A percentile compares a stretch with the other conserved stretches of the same genome.
Evolutionary conservation across 1,140 invertebrate species (phyloP).

Genomic region (Triops longicaudatus): DNA sequence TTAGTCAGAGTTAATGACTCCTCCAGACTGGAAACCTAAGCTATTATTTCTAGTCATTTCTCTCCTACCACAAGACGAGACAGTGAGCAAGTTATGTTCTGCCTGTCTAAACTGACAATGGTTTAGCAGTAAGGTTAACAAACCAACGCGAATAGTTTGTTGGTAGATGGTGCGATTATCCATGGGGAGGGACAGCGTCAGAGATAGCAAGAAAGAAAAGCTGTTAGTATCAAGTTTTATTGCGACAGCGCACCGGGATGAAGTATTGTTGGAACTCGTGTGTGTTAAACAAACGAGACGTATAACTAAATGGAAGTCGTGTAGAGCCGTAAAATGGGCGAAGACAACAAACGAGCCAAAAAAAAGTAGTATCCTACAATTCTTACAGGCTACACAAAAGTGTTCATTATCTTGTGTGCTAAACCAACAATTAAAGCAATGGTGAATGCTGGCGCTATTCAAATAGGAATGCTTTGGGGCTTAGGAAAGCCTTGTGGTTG

Average conservation of each 20-base stretch:
- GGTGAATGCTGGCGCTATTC: not conserved
- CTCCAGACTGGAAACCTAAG: not conserved
- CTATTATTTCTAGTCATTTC: not conserved
- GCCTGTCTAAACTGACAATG: too few species aligned
- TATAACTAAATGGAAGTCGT: not conserved
- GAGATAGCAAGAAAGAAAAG: not conserved
- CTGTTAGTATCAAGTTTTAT: not conserved
- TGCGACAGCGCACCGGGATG: not conserved
- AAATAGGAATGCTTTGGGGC: not conserved
- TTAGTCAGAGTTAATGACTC: slow-evolving; percentile 12
- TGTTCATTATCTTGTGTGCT: not conserved
- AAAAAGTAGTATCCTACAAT: not conserved
- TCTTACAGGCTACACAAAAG: not conserved
- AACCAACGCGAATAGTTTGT: not conserved
- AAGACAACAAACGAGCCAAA: not conserved
- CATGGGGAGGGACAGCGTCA: not conserved
- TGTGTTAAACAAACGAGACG: slow-evolving; percentile 13
- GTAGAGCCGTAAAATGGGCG: not conserved
- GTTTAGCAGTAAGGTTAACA: too few species aligned
- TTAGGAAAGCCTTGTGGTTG: not conserved
- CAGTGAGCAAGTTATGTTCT: not conserved
- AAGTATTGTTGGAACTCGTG: not conserved
- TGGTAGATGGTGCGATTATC: not conserved
- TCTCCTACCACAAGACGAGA: not conserved
- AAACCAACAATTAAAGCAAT: not conserved